Evolutionary conservation across 2,888 invertebrate genomes (phyloP).

Genomic region (Antitype chi): DNA sequence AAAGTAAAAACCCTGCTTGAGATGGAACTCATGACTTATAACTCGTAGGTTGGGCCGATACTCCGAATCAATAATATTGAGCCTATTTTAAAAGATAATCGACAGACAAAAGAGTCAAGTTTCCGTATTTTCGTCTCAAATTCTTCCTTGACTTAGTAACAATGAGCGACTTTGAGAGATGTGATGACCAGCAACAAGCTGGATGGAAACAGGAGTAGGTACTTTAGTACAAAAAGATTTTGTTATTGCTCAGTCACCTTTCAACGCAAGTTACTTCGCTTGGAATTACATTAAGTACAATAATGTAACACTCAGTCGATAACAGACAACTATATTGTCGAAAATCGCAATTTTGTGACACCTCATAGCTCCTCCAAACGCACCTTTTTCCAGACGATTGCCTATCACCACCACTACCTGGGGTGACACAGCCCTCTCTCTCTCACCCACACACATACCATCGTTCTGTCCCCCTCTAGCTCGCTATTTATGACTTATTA

Average conservation of each 20-base stretch:
- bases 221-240: not conserved
- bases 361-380: constrained; percentile 83
- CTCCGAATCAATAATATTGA: not conserved
- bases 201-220: not conserved
- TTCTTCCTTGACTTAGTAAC: not conserved
- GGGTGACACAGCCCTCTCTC: constrained; percentile 77
- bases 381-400: constrained; percentile 90
- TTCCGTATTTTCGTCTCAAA: not conserved
- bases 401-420: constrained; percentile 85
- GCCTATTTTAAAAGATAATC: not conserved
- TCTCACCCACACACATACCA: constrained; percentile 67
- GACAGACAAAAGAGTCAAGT: not conserved
- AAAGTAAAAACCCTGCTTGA: too few relatives aligned
- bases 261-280: constrained; percentile 7
- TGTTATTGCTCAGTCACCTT: constrained; percentile 3
- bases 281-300: constrained; percentile 43
- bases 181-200: not conserved
- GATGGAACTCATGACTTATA: too few relatives aligned
- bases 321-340: constrained; percentile 69
- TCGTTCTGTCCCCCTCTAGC: constrained; percentile 77
- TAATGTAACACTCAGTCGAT: constrained; percentile 38
- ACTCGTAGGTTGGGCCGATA: too few relatives aligned
- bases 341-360: constrained; percentile 82
- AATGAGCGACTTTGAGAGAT: not conserved
- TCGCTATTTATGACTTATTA: constrained; percentile 90